These are phyloP conservation scores for Cettia cetti DNA, from an alignment of 2,113 vertebrate species.

Conservation along the genomic window DNA sequence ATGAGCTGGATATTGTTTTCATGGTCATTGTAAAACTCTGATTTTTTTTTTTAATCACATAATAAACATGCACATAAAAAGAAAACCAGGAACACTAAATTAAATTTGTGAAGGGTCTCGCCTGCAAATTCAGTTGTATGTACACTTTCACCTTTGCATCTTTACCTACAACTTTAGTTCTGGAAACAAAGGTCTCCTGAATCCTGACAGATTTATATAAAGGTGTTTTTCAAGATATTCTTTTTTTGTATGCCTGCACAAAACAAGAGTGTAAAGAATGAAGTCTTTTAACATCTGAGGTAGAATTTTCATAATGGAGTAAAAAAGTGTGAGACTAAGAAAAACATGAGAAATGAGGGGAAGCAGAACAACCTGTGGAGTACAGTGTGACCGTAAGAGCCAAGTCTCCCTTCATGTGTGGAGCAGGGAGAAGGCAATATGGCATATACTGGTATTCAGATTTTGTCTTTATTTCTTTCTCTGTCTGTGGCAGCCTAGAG, in stretches of 20 bases:
- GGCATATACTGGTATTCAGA: rapidly evolving
- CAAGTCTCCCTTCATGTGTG: background rate
- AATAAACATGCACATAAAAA: background rate
- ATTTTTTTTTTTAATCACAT: background rate
- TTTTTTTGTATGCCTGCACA: background rate
- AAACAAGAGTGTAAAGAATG: background rate
- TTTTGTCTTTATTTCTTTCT: background rate
- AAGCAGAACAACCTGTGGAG: background rate
- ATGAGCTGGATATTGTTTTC: background rate
- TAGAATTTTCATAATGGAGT: background rate
- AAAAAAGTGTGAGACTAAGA: background rate
- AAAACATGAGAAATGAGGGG: background rate
- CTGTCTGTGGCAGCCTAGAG: background rate
- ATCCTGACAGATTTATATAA: background rate
- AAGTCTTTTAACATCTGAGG: background rate
- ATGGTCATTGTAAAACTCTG: background rate
- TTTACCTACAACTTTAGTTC: background rate
- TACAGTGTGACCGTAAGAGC: background rate
- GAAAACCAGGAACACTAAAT: background rate
- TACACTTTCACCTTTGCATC: background rate
- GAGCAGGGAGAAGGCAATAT: background rate
- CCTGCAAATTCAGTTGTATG: background rate
- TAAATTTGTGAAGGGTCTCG: background rate
- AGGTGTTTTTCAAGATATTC: background rate
- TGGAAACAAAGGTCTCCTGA: background rate